Percentiles rank a stretch among this genome's conserved stretches.
Conservation (phyloP, 2,888 invertebrate species). For the Noctua pronuba region DNA sequence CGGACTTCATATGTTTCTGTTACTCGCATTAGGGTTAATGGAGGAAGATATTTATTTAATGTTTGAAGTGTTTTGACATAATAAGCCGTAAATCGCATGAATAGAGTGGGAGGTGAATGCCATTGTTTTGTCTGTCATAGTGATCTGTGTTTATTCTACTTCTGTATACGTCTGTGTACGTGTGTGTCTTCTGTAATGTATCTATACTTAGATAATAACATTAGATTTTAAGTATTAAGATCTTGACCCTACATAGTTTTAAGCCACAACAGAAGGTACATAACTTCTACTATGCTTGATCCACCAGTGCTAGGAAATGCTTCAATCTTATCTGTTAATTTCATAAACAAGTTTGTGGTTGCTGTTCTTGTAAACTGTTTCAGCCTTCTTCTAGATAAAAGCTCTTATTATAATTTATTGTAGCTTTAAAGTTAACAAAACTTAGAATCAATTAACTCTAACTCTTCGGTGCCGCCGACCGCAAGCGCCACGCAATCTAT, state of each 20-base stretch:
- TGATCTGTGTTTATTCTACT: slow-evolving; percentile 8
- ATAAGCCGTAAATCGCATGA: slow-evolving; percentile 1
- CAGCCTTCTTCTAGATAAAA: background rate
- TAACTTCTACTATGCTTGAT: background rate
- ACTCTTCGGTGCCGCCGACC: slow-evolving; percentile 41
- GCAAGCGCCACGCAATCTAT: slow-evolving; percentile 78
- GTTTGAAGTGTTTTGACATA: slow-evolving; percentile 3
- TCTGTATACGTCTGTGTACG: slow-evolving; percentile 17
- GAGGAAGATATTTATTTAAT: slow-evolving; percentile 22
- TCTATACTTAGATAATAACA: background rate
- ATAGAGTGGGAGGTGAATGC: background rate
- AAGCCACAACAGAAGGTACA: background rate
- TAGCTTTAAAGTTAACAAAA: background rate
- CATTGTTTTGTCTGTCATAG: slow-evolving; percentile 10
- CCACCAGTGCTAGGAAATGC: background rate
- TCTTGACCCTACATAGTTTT: background rate
- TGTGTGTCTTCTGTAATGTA: too few relatives aligned
- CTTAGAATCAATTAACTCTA: slow-evolving; percentile 18
- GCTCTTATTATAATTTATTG: background rate
- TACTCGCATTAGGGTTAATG: slow-evolving; percentile 1
- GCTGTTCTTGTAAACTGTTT: background rate
- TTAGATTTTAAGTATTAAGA: background rate
- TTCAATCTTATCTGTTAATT: background rate
- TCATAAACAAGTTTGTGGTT: background rate
- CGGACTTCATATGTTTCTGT: background rate